Percentiles rank a stretch among this genome's conserved stretches.
Conservation (phyloP, 2,797 vertebrate genomes). For the Triplophysa yarkandensis region DNA sequence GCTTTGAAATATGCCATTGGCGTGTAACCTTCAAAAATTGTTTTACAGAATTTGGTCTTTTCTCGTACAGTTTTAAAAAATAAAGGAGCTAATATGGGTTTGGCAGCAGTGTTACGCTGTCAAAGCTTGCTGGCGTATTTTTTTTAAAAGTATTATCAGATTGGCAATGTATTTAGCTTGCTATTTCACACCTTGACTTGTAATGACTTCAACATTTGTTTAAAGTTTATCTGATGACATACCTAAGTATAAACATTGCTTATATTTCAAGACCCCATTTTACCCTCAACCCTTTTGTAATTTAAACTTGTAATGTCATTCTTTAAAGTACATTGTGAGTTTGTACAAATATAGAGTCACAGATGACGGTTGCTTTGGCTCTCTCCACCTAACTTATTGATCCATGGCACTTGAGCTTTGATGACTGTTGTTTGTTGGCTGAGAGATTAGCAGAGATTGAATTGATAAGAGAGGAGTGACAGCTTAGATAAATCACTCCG, state of each 20-base stretch:
- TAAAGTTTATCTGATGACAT: too few species aligned
- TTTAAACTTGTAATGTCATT: neutral
- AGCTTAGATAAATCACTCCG: constrained; percentile 33
- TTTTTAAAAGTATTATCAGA: too few species aligned
- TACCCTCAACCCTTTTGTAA: too few species aligned
- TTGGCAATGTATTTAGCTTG: too few species aligned
- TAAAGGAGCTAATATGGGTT: too few species aligned
- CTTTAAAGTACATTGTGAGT: neutral
- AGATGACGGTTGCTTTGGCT: neutral
- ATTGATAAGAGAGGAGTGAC: constrained; percentile 40
- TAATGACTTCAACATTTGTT: too few species aligned
- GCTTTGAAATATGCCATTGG: neutral
- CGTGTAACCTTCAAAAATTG: neutral
- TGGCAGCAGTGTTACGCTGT: too few species aligned
- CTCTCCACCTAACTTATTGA: neutral
- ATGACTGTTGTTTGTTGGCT: constrained; percentile 21
- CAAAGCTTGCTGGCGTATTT: too few species aligned
- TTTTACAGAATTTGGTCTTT: neutral
- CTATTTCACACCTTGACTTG: too few species aligned
- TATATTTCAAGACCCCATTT: too few species aligned
- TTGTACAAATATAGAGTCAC: neutral
- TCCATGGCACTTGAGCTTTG: constrained; percentile 9
- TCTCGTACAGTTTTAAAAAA: too few species aligned
- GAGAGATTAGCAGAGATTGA: constrained; percentile 31
- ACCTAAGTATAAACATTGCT: too few species aligned